Base-by-base conservation (phyloP, 2,888 invertebrate species). In the Silvanus unidentatus region DNA sequence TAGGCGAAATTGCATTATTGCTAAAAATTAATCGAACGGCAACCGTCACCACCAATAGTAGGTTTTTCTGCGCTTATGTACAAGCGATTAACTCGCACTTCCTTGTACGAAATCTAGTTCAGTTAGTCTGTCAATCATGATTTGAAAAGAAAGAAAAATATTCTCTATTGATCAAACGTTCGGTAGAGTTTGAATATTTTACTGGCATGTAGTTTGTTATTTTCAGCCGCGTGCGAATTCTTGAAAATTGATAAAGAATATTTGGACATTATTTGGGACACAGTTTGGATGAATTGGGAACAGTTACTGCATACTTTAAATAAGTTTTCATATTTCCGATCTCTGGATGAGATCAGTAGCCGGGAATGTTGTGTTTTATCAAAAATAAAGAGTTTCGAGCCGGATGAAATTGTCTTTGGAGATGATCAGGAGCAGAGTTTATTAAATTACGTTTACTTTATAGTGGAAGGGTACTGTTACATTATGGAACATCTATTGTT, bases 321-420 rank as follows among this genome's bases (percentile, higher is more conserved):
- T 2, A 73, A 74, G 36, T 83, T 84, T 50, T 76, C 77, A 37
- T 84, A 84, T 59, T 84, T 84, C 58, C 76, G 80, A 54, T 73
- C 73, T 9, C 78, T 82, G 69, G 76, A 77, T 55, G 76, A 77
- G 62, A 73, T 77, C 1, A 74, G 78, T 0, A 75, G 75, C 41
- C 74, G 80, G 37, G 83, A 84, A 65, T 81, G 82, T 57, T 83
- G 82, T 56, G 80, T 83, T 53, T 71, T 82, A 16, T 78, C 82
- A 2, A 80, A 78, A 68, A 75, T 81, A 61, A 78, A 77, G 59
- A 66, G 74, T 1, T 83, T 73, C 57, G 68, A 69, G 13, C 52
- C 70, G 0, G 77, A 79, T 52, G 78, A 82, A 55, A 79, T 77
- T 8, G 59, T 80, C 2, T 4, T 63, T 78, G 10, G n/a, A n/a